These are phyloP conservation scores for Sebastes hopkinsi DNA, from an alignment of 2,797 vertebrate genomes.

Conservation along the genomic window DNA sequence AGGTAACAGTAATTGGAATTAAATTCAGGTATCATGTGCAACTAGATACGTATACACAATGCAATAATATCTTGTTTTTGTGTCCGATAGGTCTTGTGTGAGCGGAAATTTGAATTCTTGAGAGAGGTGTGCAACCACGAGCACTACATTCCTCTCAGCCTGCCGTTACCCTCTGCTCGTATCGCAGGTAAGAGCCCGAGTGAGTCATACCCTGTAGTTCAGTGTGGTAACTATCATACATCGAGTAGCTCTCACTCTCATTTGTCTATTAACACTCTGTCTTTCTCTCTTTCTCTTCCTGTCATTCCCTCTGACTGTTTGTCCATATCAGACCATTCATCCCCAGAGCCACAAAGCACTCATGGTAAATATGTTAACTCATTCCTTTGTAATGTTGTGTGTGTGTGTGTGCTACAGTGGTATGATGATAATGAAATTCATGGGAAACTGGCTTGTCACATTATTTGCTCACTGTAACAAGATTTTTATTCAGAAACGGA, in stretches of 20 bases:
- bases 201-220: neutral
- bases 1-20: slow-evolving; percentile 79
- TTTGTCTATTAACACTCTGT: slow-evolving; percentile 64
- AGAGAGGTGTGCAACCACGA: slow-evolving; percentile 97
- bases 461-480: slow-evolving; percentile 30
- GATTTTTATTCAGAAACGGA: slow-evolving; percentile 14
- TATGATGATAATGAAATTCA: slow-evolving; percentile 9
- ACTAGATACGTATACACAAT: neutral
- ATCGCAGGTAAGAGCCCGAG: slow-evolving; percentile 88
- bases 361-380: slow-evolving; percentile 81
- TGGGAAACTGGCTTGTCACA: slow-evolving; percentile 4
- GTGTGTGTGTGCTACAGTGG: neutral
- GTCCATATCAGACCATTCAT: slow-evolving; percentile 81
- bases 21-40: neutral
- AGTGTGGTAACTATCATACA: slow-evolving; percentile 42
- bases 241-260: slow-evolving; percentile 48
- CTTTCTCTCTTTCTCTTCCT: slow-evolving; percentile 33
- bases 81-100: slow-evolving; percentile 85
- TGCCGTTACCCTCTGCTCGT: slow-evolving; percentile 91
- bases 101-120: slow-evolving; percentile 97
- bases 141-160: slow-evolving; percentile 95
- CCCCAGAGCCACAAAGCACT: slow-evolving; percentile 76
- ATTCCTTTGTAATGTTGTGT: slow-evolving; percentile 34
- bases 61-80: neutral
- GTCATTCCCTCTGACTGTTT: slow-evolving; percentile 53